Percentiles rank a stretch among this genome's conserved stretches.
Evolutionary conservation across 2,797 vertebrate species (phyloP).

Genomic region (Mycteria americana): DNA sequence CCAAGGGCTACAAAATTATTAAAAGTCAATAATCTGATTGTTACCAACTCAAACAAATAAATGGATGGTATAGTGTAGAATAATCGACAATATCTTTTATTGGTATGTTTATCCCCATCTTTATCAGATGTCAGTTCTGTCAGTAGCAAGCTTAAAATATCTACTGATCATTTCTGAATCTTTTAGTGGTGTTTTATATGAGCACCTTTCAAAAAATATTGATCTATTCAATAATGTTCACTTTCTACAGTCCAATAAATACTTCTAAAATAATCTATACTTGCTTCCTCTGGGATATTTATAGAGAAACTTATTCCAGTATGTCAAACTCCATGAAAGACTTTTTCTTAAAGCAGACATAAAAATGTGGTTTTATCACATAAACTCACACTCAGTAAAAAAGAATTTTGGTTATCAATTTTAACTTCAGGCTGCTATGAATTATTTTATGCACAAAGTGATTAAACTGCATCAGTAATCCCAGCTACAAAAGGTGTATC

Average conservation of each 20-base stretch:
- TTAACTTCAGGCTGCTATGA: neutral
- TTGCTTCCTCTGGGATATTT: neutral
- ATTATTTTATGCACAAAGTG: neutral
- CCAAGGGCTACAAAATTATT: neutral
- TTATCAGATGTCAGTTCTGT: neutral
- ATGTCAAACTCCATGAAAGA: neutral
- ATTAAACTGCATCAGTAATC: neutral
- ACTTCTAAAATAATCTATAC: neutral
- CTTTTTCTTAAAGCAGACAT: neutral
- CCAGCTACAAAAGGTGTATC: accelerated
- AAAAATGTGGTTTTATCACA: neutral
- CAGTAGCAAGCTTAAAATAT: neutral
- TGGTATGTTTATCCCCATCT: neutral
- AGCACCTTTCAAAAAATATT: neutral
- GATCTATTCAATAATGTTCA: neutral
- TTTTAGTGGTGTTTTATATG: neutral
- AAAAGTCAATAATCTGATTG: neutral
- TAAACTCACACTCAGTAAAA: neutral
- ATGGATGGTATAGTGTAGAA: neutral
- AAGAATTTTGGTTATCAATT: neutral
- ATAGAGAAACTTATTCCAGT: neutral
- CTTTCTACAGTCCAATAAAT: neutral
- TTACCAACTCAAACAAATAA: neutral
- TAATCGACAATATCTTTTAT: neutral
- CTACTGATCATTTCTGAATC: neutral